Evolutionary conservation across 2,113 vertebrate species (phyloP), one percentile per base, ranked within the genome.

Genomic region (Corythaixoides concolor): DNA sequence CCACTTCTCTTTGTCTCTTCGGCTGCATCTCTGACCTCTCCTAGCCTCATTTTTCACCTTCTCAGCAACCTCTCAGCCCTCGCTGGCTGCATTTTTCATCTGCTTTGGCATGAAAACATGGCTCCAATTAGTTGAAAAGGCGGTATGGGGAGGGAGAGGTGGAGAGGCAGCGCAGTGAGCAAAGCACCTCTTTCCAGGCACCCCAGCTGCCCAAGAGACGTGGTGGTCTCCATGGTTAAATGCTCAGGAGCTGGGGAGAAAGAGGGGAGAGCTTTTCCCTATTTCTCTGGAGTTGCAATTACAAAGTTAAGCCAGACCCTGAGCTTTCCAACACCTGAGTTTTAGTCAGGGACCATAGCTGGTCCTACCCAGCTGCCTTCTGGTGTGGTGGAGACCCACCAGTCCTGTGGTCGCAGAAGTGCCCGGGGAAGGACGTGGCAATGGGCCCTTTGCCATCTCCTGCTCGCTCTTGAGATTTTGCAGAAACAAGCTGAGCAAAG

Each of bases 401-500:
- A 30, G 75, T 12, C 56, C 56, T 23, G 20, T 35, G 77, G 53
- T 37, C 58, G 58, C 35, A 74, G 37, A 37, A 22, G 41, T 12
- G 9, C 30, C 18, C 0, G 4, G 53, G 67, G 76, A 28, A 90
- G 90, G 70, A 35, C 4, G 3, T 1, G 1, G 53, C 41, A 35
- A 58, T 8, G 45, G 68, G 80, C 66, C 77, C 73, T 66, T 95
- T 76, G 62, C 52, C 89, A 59, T 85, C 92, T 89, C 74, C 84
- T 2, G 6, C 77, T 85, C 8, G 0, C 53, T 73, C 77, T 12
- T 95, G 96, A 95, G 95, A 93, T 66, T 92, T 45, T 0, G 0
- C 94, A 97, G 95, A 67, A 89, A 30, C 91, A 50, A 73, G 82
- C 74, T 96, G 96, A 95, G 93, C 89, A 88, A 91, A 97, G 89